Evolutionary conservation across 2,888 invertebrate species (phyloP).

Genomic region (Mongoloraphidia duomilia): DNA sequence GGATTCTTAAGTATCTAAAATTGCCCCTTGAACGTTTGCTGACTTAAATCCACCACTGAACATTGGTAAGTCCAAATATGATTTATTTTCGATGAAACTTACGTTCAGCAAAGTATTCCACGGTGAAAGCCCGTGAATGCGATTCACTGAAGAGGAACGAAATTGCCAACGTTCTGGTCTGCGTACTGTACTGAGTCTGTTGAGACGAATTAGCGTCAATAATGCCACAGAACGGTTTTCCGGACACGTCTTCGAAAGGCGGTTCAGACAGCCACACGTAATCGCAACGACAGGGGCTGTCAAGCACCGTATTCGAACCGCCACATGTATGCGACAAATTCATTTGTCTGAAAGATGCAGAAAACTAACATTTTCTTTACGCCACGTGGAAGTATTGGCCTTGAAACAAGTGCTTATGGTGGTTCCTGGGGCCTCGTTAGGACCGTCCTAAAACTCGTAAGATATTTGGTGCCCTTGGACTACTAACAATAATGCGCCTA

Average conservation of each 20-base stretch:
- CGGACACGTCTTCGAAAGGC: slow-evolving; percentile 43
- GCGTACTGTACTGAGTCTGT: slow-evolving; percentile 36
- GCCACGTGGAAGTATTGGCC: no score
- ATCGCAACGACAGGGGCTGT: slow-evolving; percentile 35
- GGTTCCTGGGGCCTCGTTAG: no score
- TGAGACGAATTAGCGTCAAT: slow-evolving; percentile 20
- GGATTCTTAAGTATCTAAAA: no score
- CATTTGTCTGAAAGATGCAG: slow-evolving; percentile 14
- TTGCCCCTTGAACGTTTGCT: no score
- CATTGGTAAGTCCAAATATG: no score
- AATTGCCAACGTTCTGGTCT: slow-evolving; percentile 42
- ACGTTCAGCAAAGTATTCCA: slow-evolving; percentile 50
- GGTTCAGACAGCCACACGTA: slow-evolving; percentile 51
- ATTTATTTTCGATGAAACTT: slow-evolving; percentile 20
- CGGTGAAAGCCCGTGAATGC: slow-evolving; percentile 44
- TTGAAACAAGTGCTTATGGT: no score
- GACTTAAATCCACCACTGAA: no score
- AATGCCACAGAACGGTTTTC: slow-evolving; percentile 43
- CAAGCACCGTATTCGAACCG: neutral
- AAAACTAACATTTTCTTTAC: no score
- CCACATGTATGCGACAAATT: slow-evolving; percentile 24
- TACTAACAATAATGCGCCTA: no score
- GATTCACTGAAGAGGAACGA: slow-evolving; percentile 41
- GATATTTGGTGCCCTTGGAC: no score
- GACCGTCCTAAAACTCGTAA: no score